These are phyloP conservation scores for Sarcophaga subvicina DNA, from an alignment of 2,888 invertebrate species.

Conservation along the genomic window DNA sequence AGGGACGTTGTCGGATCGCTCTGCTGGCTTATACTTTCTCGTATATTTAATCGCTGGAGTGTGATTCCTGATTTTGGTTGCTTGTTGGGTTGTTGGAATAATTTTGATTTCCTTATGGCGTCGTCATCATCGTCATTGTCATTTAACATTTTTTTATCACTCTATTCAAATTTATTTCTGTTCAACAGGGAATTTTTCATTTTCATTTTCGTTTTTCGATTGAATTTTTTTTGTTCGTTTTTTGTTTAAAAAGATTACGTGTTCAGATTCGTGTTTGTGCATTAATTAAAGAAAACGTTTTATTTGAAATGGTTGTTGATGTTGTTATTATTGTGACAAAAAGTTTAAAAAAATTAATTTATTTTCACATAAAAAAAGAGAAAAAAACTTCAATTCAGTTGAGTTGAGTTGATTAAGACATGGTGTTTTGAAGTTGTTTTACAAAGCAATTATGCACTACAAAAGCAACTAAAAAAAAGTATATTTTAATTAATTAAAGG, in stretches of 20 bases:
- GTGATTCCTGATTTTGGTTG: slow-evolving; percentile 62
- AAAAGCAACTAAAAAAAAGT: background rate
- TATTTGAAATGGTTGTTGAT: background rate
- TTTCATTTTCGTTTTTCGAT: background rate
- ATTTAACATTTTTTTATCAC: slow-evolving; percentile 43
- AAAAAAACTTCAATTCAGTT: background rate
- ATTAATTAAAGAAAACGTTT: slow-evolving; percentile 46
- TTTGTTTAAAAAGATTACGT: background rate
- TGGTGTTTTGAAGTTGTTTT: slow-evolving; percentile 4
- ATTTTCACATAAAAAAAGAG: slow-evolving; percentile 5
- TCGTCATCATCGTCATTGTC: slow-evolving; percentile 21
- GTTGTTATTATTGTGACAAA: slow-evolving; percentile 33
- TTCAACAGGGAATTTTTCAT: slow-evolving; percentile 24
- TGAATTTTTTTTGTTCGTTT: background rate
- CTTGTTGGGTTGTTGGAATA: slow-evolving; percentile 5
- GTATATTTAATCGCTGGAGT: slow-evolving; percentile 60
- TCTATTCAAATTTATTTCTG: slow-evolving; percentile 55
- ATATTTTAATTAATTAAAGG: slow-evolving; percentile 46
- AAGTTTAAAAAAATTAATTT: slow-evolving; percentile 41
- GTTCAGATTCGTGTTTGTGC: slow-evolving; percentile 37
- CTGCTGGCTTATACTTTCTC: background rate
- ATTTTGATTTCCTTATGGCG: slow-evolving; percentile 38
- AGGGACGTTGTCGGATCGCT: background rate
- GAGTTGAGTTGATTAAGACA: slow-evolving; percentile 38
- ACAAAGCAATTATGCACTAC: background rate